A percentile compares a stretch with the other conserved stretches of the same genome.
Evolutionary conservation across 2,888 invertebrate species (phyloP).

Genomic region (Monochamus alternatus): DNA sequence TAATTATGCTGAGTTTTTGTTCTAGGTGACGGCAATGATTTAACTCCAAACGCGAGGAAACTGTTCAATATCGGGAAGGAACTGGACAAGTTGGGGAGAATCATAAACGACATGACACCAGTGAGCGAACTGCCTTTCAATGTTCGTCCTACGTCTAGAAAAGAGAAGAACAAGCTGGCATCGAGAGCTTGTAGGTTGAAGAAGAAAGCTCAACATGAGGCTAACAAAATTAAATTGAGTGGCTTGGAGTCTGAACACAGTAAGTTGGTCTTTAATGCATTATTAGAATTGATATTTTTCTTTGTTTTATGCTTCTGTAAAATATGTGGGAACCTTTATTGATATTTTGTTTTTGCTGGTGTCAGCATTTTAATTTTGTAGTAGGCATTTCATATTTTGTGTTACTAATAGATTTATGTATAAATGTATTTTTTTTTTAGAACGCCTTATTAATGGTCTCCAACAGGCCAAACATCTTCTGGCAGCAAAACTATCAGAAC

Average conservation of each 20-base stretch:
- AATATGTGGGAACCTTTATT: too few relatives aligned
- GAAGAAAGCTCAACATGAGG: slow-evolving; percentile 99
- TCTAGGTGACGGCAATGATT: slow-evolving; percentile 94
- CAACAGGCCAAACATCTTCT: slow-evolving; percentile 84
- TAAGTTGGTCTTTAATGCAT: slow-evolving; percentile 72
- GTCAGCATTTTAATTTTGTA: too few relatives aligned
- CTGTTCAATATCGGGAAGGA: slow-evolving; percentile 93
- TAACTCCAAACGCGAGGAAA: slow-evolving; percentile 96
- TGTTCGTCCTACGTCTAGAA: slow-evolving; percentile 91
- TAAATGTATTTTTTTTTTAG: slow-evolving; percentile 72
- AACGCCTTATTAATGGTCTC: slow-evolving; percentile 84
- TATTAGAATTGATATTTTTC: too few relatives aligned
- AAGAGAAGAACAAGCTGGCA: slow-evolving; percentile 98
- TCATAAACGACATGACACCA: slow-evolving; percentile 97
- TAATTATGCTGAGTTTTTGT: neutral
- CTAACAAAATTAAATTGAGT: slow-evolving; percentile 95
- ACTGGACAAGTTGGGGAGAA: slow-evolving; percentile 89
- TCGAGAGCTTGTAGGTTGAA: slow-evolving; percentile 97
- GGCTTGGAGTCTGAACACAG: slow-evolving; percentile 96
- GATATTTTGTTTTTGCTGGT: too few relatives aligned
- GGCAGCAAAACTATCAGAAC: slow-evolving; percentile 78
- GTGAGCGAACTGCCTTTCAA: slow-evolving; percentile 94
- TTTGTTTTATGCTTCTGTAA: too few relatives aligned
- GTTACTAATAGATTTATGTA: neutral
- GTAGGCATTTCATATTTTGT: too few relatives aligned